Base-by-base conservation (phyloP, 2,888 invertebrate species). In the Zygogramma bicolorata region DNA sequence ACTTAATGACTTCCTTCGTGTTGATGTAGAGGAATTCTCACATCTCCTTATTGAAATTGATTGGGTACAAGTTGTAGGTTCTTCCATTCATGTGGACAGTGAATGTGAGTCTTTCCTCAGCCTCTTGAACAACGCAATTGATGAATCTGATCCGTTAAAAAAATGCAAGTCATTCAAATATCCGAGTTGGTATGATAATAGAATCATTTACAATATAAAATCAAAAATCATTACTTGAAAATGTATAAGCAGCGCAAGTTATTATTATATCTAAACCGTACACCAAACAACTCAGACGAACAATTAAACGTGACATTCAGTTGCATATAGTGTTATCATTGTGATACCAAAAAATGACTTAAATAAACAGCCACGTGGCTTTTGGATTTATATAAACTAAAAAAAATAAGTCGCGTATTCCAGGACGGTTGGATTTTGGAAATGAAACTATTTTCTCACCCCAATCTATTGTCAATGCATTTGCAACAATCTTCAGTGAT, bases 121-220 rank as follows among this genome's bases (percentile, higher is more conserved):
- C 22, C 53, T 53, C 18, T 18, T 53, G 2, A 53, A 53, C 6
- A 53, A 7, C 53, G 53, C 20, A 53, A 15, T 53, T 15, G 15
- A 53, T 53, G 53, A 53, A 53, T 53, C 53, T 53, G 53, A 15
- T 18, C 53, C 53, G 15, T 18, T 53, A 53, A 53, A 15, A 53
- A 53, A 53, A n/a, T 53, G 53, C 6, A 53, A 53, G 53, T 53
- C 53, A 18, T 53, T 15, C 13, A 53, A 53, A 53, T 53, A 53
- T 53, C 53, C 53, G 18, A 18, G 13, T 53, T 53, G 53, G 15
- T 15, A 53, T 53, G 18, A 53, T 18, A 53, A n/a, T 22, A 57
- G 8, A 20, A 57, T 25, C 25, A 57, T 57, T 57, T 7, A 25
- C 57, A 57, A 57, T 57, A 57, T 57, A 1, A 25, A 25, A 57